These are phyloP conservation scores for Scaptomyza montana DNA, from an alignment of 1,140 invertebrate genomes.

Conservation along the genomic window DNA sequence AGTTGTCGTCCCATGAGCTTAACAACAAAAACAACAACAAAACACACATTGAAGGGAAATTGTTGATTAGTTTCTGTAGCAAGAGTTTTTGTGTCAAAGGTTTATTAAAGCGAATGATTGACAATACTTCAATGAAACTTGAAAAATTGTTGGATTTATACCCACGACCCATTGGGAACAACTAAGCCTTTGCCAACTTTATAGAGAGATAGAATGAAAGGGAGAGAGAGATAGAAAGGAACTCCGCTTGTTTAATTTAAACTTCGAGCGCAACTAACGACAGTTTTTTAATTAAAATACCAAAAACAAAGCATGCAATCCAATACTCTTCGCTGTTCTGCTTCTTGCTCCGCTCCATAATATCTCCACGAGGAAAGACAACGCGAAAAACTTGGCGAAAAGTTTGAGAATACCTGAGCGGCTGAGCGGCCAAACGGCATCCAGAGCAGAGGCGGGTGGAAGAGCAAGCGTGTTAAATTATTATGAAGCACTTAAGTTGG, in stretches of 20 bases:
- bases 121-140: conserved; percentile 39
- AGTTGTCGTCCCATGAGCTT: background rate
- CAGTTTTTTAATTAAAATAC: conserved; percentile 81
- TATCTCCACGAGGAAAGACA: conserved; percentile 34
- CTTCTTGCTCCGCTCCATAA: background rate
- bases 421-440: background rate
- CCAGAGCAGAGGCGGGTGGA: background rate
- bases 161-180: conserved; percentile 23
- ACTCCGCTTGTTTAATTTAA: conserved; percentile 70
- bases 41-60: background rate
- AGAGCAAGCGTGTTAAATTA: conserved; percentile 71
- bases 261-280: conserved; percentile 77
- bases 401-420: conserved; percentile 69
- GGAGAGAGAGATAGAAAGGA: background rate
- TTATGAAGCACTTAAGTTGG: conserved; percentile 75
- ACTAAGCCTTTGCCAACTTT: conserved; percentile 46
- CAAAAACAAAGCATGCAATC: conserved; percentile 68
- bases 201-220: conserved; percentile 8
- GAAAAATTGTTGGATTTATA: conserved; percentile 33
- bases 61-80: conserved; percentile 1
- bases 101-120: conserved; percentile 2
- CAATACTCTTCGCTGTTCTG: conserved; percentile 21
- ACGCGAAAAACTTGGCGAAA: conserved; percentile 74
- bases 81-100: background rate
- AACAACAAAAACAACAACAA: background rate